Percentiles rank a stretch among this genome's conserved stretches.
Evolutionary conservation across 2,797 vertebrate genomes (phyloP).

Genomic region (Phoebastria nigripes): DNA sequence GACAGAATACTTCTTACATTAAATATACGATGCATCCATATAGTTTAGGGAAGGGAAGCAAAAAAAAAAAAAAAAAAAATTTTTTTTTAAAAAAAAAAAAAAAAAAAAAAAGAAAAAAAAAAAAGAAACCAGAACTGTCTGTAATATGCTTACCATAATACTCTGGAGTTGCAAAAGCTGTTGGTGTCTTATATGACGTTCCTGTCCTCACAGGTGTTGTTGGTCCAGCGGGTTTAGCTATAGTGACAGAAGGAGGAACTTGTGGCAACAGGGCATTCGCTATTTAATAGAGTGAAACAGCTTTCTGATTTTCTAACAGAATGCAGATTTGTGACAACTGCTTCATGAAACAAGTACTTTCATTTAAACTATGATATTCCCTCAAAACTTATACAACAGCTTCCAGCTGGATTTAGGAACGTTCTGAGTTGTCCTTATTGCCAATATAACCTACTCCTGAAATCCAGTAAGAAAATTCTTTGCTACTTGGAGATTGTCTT

Average conservation of each 20-base stretch:
- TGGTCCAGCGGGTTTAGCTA: constrained; percentile 53
- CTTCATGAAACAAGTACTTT: neutral
- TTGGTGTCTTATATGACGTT: constrained; percentile 65
- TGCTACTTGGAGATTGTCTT: neutral
- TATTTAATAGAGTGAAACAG: constrained; percentile 12
- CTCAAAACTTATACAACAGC: neutral
- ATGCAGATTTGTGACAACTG: neutral
- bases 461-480: neutral
- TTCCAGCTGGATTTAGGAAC: neutral
- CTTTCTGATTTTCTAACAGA: neutral
- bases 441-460: neutral
- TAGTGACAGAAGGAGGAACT: neutral
- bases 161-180: constrained; percentile 72
- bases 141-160: constrained; percentile 67
- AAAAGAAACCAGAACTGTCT: neutral
- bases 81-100: no score
- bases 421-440: neutral
- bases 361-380: neutral
- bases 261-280: constrained; percentile 40
- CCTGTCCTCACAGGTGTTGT: constrained; percentile 50
- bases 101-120: neutral
- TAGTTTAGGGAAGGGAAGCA: neutral
- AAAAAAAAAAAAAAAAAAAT: neutral
- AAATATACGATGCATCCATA: neutral
- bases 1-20: neutral